Evolutionary conservation across 2,797 vertebrate species (phyloP).

Genomic region (Phoxinus dragarum): DNA sequence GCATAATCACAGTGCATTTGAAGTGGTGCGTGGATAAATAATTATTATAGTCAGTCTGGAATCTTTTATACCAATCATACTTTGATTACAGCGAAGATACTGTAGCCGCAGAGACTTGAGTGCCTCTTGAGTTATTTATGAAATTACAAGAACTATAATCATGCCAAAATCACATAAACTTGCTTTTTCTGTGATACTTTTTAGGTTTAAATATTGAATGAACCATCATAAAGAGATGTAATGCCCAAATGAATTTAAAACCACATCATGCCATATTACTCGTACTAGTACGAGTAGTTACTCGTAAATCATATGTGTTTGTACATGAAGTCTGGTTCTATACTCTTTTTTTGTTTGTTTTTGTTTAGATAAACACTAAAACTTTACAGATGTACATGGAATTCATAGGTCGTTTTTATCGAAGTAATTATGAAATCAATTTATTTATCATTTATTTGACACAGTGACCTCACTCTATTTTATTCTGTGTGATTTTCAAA

Average conservation of each 20-base stretch:
- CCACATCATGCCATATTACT: background rate
- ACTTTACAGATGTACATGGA: background rate
- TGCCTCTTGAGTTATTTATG: slow-evolving; percentile 25
- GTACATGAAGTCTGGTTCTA: too few species aligned
- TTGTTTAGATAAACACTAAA: background rate
- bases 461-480: background rate
- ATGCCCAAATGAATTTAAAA: background rate
- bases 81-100: slow-evolving; percentile 16
- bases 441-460: background rate
- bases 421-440: background rate
- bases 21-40: background rate
- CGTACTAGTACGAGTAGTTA: too few species aligned
- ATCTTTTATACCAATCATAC: slow-evolving; percentile 1
- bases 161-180: background rate
- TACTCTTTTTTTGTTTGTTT: background rate
- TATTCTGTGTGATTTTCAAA: background rate
- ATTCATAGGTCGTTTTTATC: background rate
- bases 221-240: background rate
- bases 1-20: background rate
- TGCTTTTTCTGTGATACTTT: too few species aligned
- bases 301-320: background rate
- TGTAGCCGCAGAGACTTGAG: background rate
- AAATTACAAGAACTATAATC: slow-evolving; percentile 24
- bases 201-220: too few species aligned
- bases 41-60: background rate